Base-by-base conservation (phyloP, 37 sponge, comb jelly and placozoan genomes). In the Dysidea cf. avara region DNA sequence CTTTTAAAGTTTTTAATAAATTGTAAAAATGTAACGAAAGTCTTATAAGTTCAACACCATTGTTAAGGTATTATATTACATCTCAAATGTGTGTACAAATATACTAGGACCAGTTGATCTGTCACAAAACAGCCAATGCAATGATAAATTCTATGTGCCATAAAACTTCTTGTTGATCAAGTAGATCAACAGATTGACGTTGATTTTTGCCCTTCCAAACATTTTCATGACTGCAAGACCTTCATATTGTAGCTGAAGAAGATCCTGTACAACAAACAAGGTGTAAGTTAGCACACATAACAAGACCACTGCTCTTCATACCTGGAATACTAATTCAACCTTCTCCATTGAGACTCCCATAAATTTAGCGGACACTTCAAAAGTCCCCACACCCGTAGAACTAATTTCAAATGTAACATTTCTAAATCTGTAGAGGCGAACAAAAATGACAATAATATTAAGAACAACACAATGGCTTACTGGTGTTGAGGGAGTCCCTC, bases 81-180 rank as follows among this genome's bases (percentile, higher is more conserved):
- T 28, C 29, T 2, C 1, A 3, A 33, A 56, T 7, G 7, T 56
- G 61, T 21, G 33, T 60, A 33, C 56, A 60, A 28, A 3, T 31
- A 1, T 17, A 25, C 30, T 33, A 60, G 16, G 26, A 60, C 57
- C 28, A 21, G 16, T 33, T 28, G 2, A 25, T 26, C 30, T 60
- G 11, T 60, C 61, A 60, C 29, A 60, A 28, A n/a, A 21, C 32
- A 24, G 16, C n/a, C n/a, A n/a, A n/a, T n/a, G n/a, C 29, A 60
- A 3, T 60, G 61, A 33, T 33, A 60, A 21, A 60, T 28, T 66
- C 58, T 86, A 79, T 72, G 69, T 61, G 16, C 99, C 95, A 79
- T 98, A 95, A 71, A 98, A 98, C 57, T 98, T 98, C 82, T 94
- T 94, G 90, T 98, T 98, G 30, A 98, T 76, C 35, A 98, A 85